Base-by-base conservation (phyloP, 2,888 invertebrate species). In the Erebia epiphron region DNA sequence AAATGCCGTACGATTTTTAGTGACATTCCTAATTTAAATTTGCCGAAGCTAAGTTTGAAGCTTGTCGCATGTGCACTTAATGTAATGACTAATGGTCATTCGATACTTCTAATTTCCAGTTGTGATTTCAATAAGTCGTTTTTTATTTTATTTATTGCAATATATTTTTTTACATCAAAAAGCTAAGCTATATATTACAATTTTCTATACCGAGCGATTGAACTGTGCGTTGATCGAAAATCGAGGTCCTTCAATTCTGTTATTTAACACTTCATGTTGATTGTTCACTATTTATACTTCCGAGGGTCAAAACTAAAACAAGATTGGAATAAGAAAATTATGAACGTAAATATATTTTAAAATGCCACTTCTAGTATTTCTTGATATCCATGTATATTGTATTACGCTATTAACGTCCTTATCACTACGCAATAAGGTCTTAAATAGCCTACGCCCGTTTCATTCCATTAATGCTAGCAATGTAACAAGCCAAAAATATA, bases 351-450 rank as follows among this genome's bases (percentile, higher is more conserved):
- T 11, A 56, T 13, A 13, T 26, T 57, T 2, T 35, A 54, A 52
- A 64, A 2, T 56, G 56, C 49, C 60, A 70, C 66, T 64, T 73
- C 58, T 70, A 76, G 67, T 73, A 74, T 69, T 68, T 66, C 57
- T 61, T 46, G 70, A 67, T 65, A 75, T 65, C 69, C 49, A 14
- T 70, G 65, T 63, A 75, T 72, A 65, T 67, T 65, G 35, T 14
- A 67, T 65, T 63, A 74, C 70, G 79, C 80, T 80, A 81, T 81
- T 79, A 78, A 76, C 79, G 75, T 76, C 79, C 82, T 83, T 82
- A 83, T 80, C 69, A n/a, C 49, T 18, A 75, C 66, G 63, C 61
- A 78, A 81, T 80, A 82, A 82, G 82, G 80, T 79, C 79, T 75
- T 77, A 78, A 80, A 81, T 80, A 82, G 81, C 83, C 74, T 76